phyloP scores from a whole-genome alignment of 2,797 vertebrate species.

The Rhinichthys osculus region DNA sequence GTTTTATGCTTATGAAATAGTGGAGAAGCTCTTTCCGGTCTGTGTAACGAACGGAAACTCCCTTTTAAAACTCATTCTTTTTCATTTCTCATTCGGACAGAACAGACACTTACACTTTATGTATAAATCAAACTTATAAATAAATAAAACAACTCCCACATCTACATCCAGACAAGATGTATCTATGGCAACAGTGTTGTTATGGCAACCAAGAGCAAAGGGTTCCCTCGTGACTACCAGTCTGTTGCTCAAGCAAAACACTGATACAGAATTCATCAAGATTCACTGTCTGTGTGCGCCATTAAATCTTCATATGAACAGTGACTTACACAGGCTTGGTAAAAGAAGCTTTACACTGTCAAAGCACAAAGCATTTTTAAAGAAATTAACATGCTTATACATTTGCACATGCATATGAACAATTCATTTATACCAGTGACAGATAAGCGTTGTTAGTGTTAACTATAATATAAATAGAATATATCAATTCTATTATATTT shows the following conservation, averaged over 20 bases:
- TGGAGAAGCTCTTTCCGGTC: neutral
- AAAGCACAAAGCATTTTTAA: neutral
- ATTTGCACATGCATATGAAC: neutral
- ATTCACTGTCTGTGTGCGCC: neutral
- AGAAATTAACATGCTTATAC: neutral
- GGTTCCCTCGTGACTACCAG: slow-evolving; percentile 8
- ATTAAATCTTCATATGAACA: neutral
- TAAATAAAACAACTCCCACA: slow-evolving; percentile 30
- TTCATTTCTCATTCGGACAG: neutral
- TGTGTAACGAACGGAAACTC: neutral
- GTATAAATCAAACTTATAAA: slow-evolving; percentile 9
- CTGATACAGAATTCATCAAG: slow-evolving; percentile 10
- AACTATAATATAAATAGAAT: neutral
- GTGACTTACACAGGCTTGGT: neutral
- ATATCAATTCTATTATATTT: too few species aligned
- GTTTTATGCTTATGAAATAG: neutral
- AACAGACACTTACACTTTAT: slow-evolving; percentile 17
- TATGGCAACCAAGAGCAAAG: slow-evolving; percentile 50
- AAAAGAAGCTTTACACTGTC: neutral
- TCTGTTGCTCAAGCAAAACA: slow-evolving; percentile 1
- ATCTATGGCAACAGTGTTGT: slow-evolving; percentile 52
- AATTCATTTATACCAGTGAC: neutral
- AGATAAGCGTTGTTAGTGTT: neutral
- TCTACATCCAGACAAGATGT: slow-evolving; percentile 37
- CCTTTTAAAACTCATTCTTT: neutral